Base-by-base conservation (phyloP, 2,113 vertebrate genomes). In the Silurus asotus region DNA sequence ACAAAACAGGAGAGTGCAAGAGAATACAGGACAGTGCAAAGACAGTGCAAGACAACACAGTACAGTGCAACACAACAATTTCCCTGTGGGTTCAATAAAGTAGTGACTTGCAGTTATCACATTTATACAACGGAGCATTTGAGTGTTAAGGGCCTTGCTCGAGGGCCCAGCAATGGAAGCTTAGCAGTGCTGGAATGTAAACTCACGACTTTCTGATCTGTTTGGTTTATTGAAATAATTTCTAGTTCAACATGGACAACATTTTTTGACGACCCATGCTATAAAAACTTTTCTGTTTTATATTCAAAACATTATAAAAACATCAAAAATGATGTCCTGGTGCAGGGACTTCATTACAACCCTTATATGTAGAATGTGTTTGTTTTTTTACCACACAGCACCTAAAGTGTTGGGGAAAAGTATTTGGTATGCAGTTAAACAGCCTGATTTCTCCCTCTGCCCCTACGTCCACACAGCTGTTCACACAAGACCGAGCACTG, bases 401-500 rank as follows among this genome's bases (percentile, higher is more conserved):
- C 83, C 88, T 92, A 86, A 64, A 78, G 69, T 86, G 64, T 86
- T 78, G 58, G 2, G 37, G 87, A 90, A 92, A 90, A 87, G 37
- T 88, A 89, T 90, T 89, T 74, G 59, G 28, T 56, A 87, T 82
- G 83, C 88, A 85, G 88, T 87, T 76, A 89, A 88, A 88, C 25
- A 25, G 61, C 56, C 79, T 28, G 74, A 45, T 11, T 45, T 23
- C 20, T 9, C 13, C 64, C 70, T 62, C 61, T 79, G 82, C 92
- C 90, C 62, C 86, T 89, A 20, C 37, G 0, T 70, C 85, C 19
- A 84, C 84, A 86, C 93, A 94, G 92, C 93, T 94, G 93, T 93
- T 89, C 90, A 93, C 90, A 93, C 91, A 93, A 90, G 87, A 89
- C 61, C 15, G 84, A 88, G 92, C 4, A 92, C 87, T 86, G 87